Evolutionary conservation across 2,888 invertebrate species (phyloP).

Genomic region (Cantharis nigra): DNA sequence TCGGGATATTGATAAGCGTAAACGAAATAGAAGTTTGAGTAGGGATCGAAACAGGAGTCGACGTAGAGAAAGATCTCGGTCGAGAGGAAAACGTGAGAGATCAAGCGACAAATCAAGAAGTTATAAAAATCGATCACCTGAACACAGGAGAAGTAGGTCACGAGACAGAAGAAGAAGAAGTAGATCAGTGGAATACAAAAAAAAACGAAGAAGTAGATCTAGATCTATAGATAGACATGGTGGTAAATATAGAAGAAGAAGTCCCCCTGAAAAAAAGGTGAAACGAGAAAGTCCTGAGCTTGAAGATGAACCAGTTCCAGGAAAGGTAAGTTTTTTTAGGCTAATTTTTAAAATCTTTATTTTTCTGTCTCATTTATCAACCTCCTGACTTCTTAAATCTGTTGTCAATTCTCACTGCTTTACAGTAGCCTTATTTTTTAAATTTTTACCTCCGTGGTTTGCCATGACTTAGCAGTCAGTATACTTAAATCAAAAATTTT

Average conservation of each 20-base stretch:
- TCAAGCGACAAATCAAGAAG: constrained; percentile 41
- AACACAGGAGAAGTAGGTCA: constrained; percentile 28
- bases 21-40: constrained; percentile 32
- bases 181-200: not conserved
- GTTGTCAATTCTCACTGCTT: too few relatives aligned
- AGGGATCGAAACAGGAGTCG: constrained; percentile 28
- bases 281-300: constrained; percentile 59
- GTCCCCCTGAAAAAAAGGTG: constrained; percentile 35
- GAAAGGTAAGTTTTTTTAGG: constrained; percentile 59
- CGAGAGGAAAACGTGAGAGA: constrained; percentile 42
- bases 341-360: too few relatives aligned
- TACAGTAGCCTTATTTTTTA: too few relatives aligned
- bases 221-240: constrained; percentile 25
- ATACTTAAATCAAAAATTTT: constrained; percentile 32
- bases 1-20: constrained; percentile 30
- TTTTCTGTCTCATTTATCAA: too few relatives aligned
- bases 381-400: too few relatives aligned
- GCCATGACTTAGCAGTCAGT: too few relatives aligned
- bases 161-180: constrained; percentile 35
- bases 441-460: too few relatives aligned
- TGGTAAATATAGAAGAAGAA: constrained; percentile 35
- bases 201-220: constrained; percentile 15
- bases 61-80: constrained; percentile 50
- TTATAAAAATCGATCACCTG: constrained; percentile 9
- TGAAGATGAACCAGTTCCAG: constrained; percentile 77